phyloP scores from a whole-genome alignment of 2,113 vertebrate genomes.

The Rhynchomys soricoides region DNA sequence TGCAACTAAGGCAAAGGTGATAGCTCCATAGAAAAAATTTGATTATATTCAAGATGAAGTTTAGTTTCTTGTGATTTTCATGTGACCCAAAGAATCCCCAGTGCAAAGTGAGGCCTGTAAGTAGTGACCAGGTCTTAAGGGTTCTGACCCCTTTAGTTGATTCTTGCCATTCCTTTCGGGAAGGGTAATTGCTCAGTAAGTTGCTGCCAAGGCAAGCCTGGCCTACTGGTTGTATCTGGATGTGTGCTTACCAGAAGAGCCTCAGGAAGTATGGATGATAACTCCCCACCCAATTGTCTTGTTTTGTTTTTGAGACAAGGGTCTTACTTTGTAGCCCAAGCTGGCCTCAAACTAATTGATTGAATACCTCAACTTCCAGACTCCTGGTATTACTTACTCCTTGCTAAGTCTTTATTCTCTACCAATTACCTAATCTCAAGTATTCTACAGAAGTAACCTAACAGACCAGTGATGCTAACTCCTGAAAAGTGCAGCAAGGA shows the following conservation, averaged over 20 bases:
- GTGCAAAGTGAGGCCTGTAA: neutral
- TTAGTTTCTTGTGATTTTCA: neutral
- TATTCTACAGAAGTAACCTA: neutral
- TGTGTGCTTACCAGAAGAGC: too few species aligned
- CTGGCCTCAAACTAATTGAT: neutral
- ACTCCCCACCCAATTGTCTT: neutral
- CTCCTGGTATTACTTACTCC: neutral
- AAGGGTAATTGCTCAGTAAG: too few species aligned
- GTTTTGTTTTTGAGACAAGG: neutral
- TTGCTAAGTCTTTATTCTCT: neutral
- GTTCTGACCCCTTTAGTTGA: neutral
- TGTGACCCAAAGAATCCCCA: neutral
- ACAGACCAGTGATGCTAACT: neutral
- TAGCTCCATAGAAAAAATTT: slow-evolving; percentile 63
- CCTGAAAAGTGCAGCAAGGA: neutral
- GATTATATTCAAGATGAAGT: neutral
- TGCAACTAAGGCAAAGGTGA: slow-evolving; percentile 75
- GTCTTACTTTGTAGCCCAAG: neutral
- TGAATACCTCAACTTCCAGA: neutral
- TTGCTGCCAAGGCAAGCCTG: neutral
- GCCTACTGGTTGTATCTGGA: neutral
- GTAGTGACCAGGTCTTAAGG: neutral
- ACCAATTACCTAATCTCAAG: neutral
- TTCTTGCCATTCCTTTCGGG: neutral
- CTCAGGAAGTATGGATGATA: too few species aligned